Base-by-base conservation (phyloP, 2,113 vertebrate species). In the Piprites chloris region DNA sequence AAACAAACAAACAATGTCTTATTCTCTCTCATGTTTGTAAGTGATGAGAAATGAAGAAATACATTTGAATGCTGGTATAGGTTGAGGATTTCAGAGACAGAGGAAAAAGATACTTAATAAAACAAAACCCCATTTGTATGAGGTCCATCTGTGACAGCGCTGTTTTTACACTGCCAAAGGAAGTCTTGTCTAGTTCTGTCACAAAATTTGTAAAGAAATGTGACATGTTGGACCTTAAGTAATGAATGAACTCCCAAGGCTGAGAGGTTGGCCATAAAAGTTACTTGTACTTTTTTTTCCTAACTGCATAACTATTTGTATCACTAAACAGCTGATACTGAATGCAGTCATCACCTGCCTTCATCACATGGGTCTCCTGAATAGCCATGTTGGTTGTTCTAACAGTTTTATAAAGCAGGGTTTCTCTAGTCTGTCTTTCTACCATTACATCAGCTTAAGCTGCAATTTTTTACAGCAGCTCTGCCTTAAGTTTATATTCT, bases 1-100 rank as follows among this genome's bases (percentile, higher is more conserved):
- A 96, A 92, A 71, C 91, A 96, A 96, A 93, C 87, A 96, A 95
- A 87, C 78, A 85, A 4, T 50, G 67, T 62, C 76, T 79, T 94
- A 37, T 83, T 90, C 32, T 89, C n/a, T 58, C 6, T 61, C 41
- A 11, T 1, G 4, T 77, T 82, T 89, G 5, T 52, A 79, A 87
- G 69, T 49, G 56, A 66, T 76, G 56, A 72, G 41, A 92, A 92
- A 62, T 6, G 28, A 13, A 56, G 46, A 65, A 79, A 74, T 37
- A 71, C 33, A 56, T 58, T 50, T 71, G 66, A 75, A 26, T 23
- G 14, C 21, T 80, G 46, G 14, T 86, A 41, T 66, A 88, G 52
- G 59, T 83, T 59, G 44, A 69, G 7, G 55, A 69, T 71, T 78
- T 39, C 4, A 56, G 23, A 13, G 16, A 14, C 6, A 12, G 9